phyloP scores from a whole-genome alignment of 2,797 vertebrate species.

The Microctenopoma steveboyesi region DNA sequence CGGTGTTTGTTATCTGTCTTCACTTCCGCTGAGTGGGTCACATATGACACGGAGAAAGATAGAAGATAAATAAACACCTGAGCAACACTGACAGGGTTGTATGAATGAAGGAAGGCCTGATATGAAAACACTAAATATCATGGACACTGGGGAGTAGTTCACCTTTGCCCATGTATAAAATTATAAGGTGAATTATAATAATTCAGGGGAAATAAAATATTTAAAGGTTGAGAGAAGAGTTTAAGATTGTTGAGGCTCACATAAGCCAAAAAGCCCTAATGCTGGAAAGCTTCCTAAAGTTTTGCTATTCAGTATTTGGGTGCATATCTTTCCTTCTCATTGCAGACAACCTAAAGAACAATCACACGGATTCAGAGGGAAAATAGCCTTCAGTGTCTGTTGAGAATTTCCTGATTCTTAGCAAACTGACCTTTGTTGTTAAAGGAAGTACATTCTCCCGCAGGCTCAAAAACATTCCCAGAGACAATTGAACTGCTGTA shows the following conservation, averaged over 20 bases:
- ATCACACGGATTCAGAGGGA: constrained; percentile 32
- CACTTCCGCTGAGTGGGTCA: constrained; percentile 41
- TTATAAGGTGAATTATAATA: neutral
- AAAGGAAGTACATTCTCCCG: constrained; percentile 44
- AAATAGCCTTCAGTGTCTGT: constrained; percentile 24
- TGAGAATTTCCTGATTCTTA: constrained; percentile 43
- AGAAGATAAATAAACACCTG: constrained; percentile 45
- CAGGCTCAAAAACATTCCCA: constrained; percentile 53
- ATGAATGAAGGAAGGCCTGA: constrained; percentile 1
- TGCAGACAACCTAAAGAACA: constrained; percentile 11
- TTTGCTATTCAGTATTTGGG: constrained; percentile 5
- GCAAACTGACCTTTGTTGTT: constrained; percentile 57
- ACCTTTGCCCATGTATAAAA: constrained; percentile 1
- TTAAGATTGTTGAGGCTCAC: neutral
- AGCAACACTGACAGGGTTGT: constrained; percentile 1
- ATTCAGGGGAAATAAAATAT: neutral
- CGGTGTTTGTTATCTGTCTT: constrained; percentile 43
- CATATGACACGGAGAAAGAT: constrained; percentile 40
- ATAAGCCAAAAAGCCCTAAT: neutral
- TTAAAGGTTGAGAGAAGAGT: neutral
- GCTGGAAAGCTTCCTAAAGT: neutral
- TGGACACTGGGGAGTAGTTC: neutral
- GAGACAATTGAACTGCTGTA: constrained; percentile 42
- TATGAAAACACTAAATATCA: constrained; percentile 2
- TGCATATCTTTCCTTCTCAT: constrained; percentile 6